phyloP scores from a whole-genome alignment of 2,888 invertebrate species.

The Tridacna crocea region DNA sequence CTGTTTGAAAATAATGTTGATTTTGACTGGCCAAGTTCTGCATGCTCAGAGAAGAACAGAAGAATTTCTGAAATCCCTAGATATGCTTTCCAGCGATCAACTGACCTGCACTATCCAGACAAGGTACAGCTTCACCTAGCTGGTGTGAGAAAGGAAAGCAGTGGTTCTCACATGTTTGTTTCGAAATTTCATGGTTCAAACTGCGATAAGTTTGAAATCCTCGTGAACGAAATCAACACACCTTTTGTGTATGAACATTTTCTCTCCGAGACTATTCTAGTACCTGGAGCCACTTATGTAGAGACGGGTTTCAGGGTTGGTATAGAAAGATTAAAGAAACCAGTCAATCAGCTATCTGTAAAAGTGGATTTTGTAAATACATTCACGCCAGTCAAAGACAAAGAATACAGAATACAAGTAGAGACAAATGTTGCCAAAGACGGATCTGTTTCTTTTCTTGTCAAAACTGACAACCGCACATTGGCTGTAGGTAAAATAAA shows the following conservation, averaged over 20 bases:
- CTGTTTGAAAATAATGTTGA: background rate
- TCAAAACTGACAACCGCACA: too few relatives aligned
- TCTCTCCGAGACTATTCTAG: conserved; percentile 43
- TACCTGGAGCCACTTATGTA: conserved; percentile 65
- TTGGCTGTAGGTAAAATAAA: too few relatives aligned
- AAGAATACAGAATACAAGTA: conserved; percentile 21
- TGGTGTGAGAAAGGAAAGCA: background rate
- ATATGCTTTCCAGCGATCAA: conserved; percentile 61
- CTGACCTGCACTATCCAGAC: conserved; percentile 16
- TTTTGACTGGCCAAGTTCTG: background rate
- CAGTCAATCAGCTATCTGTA: conserved; percentile 15
- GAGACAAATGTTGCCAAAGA: too few relatives aligned
- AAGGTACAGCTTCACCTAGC: background rate
- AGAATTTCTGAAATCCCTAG: conserved; percentile 54
- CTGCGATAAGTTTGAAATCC: conserved; percentile 12
- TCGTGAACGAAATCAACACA: conserved; percentile 41
- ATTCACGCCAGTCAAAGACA: conserved; percentile 25
- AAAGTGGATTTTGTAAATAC: conserved; percentile 44
- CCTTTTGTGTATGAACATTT: conserved; percentile 66
- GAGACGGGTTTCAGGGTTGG: conserved; percentile 62
- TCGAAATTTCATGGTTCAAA: background rate
- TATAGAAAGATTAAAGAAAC: background rate
- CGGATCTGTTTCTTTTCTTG: too few relatives aligned
- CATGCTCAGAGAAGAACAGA: too few relatives aligned
- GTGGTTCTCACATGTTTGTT: conserved; percentile 34